A percentile compares a stretch with the other conserved stretches of the same genome.
phyloP scores from a whole-genome alignment of 1,140 invertebrate species.

The Adelges cooleyi region DNA sequence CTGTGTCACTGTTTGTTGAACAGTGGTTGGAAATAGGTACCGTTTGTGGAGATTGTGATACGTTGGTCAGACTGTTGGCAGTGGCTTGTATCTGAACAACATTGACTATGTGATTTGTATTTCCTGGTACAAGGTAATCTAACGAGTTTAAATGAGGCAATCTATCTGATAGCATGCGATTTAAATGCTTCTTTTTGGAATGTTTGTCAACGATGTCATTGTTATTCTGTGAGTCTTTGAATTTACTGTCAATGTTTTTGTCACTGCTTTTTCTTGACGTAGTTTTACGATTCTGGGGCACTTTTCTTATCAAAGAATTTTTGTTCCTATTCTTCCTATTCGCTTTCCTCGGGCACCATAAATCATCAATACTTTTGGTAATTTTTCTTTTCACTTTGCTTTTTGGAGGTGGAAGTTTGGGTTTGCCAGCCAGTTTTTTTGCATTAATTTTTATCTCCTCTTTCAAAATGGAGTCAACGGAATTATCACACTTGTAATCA shows the following conservation, averaged over 20 bases:
- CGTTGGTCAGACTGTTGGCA: constrained; percentile 1
- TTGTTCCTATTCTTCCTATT: not conserved
- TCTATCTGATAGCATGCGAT: constrained; percentile 39
- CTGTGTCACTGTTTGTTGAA: not conserved
- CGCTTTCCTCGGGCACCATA: not conserved
- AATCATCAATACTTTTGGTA: not conserved
- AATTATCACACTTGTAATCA: not conserved
- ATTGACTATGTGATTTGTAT: constrained; percentile 45
- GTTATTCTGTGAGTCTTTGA: no score
- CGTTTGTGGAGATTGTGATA: constrained; percentile 8
- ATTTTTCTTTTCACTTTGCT: not conserved
- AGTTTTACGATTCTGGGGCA: not conserved
- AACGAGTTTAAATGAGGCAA: constrained; percentile 45
- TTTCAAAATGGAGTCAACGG: not conserved
- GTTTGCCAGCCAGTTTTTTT: not conserved
- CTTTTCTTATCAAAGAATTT: not conserved
- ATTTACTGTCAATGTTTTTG: no score
- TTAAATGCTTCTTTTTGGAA: not conserved
- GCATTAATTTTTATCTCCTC: not conserved
- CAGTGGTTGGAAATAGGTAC: constrained; percentile 6
- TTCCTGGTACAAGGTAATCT: constrained; percentile 44
- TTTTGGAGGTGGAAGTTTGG: not conserved
- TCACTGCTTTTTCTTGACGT: not conserved
- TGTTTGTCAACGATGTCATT: not conserved
- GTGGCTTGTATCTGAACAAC: constrained; percentile 44